phyloP scores from a whole-genome alignment of 2,113 vertebrate species.

The Hemichromis elongatus region DNA sequence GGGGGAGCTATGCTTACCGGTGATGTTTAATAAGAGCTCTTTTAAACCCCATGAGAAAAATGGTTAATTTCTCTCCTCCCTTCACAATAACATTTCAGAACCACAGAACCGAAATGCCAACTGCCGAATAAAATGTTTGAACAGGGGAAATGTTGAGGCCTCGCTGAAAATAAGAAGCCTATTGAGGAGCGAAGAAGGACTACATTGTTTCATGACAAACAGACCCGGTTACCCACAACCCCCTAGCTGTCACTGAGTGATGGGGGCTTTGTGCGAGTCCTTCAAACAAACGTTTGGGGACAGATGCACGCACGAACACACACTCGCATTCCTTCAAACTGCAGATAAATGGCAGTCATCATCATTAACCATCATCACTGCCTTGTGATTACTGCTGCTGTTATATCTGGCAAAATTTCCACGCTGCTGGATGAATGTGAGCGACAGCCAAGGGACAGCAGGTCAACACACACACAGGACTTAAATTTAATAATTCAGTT shows the following conservation, averaged over 20 bases:
- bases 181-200: conserved; percentile 62
- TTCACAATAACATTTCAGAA: conserved; percentile 49
- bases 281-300: conserved; percentile 17
- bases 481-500: background rate
- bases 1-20: background rate
- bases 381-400: conserved; percentile 24
- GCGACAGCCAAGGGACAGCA: conserved; percentile 21
- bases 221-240: conserved; percentile 47
- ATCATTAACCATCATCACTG: conserved; percentile 55
- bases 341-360: conserved; percentile 41
- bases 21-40: conserved; percentile 5
- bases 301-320: background rate
- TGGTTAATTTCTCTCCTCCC: conserved; percentile 4
- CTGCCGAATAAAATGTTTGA: conserved; percentile 52
- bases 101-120: conserved; percentile 47
- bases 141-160: conserved; percentile 17
- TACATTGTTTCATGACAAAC: conserved; percentile 59
- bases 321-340: conserved; percentile 3
- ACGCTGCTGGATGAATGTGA: background rate
- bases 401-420: conserved; percentile 31
- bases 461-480: background rate
- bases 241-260: conserved; percentile 47
- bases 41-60: conserved; percentile 2
- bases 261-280: conserved; percentile 34
- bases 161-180: conserved; percentile 51